Percentiles rank a stretch among this genome's conserved stretches.
Evolutionary conservation across 2,797 vertebrate species (phyloP).

Genomic region (Delichon dasypus): DNA sequence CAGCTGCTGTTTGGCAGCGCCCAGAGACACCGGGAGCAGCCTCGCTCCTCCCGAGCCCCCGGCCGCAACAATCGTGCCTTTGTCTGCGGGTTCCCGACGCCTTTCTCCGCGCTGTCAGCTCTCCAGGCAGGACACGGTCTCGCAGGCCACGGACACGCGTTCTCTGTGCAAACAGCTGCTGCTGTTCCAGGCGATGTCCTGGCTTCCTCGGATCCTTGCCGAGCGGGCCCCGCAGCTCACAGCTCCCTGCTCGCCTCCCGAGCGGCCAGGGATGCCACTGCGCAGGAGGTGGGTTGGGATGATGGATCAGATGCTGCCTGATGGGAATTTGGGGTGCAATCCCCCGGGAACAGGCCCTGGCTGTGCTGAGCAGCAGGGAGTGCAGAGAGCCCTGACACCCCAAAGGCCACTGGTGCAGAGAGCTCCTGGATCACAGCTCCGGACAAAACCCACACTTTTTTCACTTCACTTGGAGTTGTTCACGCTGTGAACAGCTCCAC

Average conservation of each 20-base stretch:
- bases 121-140: background rate
- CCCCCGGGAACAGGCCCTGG: background rate
- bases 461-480: background rate
- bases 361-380: background rate
- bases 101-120: background rate
- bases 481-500: rapidly evolving
- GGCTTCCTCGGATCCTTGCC: background rate
- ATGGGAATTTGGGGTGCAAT: background rate
- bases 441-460: background rate
- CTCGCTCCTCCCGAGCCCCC: background rate
- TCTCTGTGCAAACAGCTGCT: background rate
- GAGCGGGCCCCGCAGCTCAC: rapidly evolving
- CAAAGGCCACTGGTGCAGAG: background rate
- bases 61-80: background rate
- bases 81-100: background rate
- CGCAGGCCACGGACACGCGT: background rate
- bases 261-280: background rate
- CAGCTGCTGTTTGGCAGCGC: background rate
- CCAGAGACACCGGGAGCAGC: background rate
- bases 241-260: rapidly evolving
- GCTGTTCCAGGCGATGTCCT: rapidly evolving
- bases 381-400: background rate
- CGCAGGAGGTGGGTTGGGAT: rapidly evolving
- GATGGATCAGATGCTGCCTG: background rate
- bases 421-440: background rate